phyloP scores from a whole-genome alignment of 2,888 invertebrate genomes.

The Gnatocerus cornutus region DNA sequence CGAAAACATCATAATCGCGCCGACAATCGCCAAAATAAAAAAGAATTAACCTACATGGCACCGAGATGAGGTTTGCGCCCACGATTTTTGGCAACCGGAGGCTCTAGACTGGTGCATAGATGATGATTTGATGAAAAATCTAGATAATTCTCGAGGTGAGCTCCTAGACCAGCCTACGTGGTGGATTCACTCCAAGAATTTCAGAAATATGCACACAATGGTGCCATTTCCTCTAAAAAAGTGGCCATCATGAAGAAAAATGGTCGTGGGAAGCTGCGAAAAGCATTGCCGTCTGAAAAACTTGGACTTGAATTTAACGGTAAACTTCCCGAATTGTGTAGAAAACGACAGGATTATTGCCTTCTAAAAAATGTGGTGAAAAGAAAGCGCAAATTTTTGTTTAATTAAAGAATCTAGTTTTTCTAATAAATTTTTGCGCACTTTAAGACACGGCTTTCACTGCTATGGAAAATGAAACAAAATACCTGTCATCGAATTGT shows the following conservation, averaged over 20 bases:
- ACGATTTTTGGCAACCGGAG: conserved; percentile 37
- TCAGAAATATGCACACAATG: neutral
- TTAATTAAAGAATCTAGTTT: too few relatives aligned
- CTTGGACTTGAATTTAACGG: too few relatives aligned
- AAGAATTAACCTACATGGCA: conserved; percentile 46
- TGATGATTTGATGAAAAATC: conserved; percentile 37
- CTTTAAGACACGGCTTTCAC: neutral
- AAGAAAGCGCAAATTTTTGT: too few relatives aligned
- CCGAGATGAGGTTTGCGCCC: conserved; percentile 27
- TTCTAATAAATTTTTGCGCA: neutral
- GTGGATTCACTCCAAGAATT: conserved; percentile 17
- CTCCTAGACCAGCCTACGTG: conserved; percentile 5
- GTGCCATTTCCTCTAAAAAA: too few relatives aligned
- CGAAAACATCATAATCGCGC: conserved; percentile 34
- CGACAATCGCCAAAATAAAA: conserved; percentile 41
- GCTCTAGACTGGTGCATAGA: conserved; percentile 28
- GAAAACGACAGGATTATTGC: too few relatives aligned
- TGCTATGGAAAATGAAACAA: neutral
- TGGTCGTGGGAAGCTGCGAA: too few relatives aligned
- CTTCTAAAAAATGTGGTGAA: too few relatives aligned
- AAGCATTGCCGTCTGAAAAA: too few relatives aligned
- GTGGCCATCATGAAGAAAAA: too few relatives aligned
- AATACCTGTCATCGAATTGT: neutral
- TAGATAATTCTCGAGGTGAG: conserved; percentile 7
- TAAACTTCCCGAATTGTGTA: too few relatives aligned